Conservation (phyloP, 1,140 invertebrate species). For the Anastrepha ludens region DNA sequence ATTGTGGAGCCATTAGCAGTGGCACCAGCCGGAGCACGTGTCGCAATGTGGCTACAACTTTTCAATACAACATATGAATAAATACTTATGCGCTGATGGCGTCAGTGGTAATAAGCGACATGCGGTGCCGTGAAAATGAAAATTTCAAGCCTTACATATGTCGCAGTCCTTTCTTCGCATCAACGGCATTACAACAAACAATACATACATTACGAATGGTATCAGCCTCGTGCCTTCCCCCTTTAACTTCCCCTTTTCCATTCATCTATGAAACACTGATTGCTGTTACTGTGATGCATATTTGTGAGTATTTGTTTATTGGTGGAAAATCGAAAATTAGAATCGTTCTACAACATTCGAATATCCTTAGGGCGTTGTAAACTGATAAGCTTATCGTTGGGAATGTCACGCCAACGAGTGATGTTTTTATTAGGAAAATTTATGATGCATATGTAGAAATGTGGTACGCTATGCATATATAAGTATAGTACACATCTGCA, state of each 20-base stretch:
- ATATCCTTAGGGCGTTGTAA: slow-evolving; percentile 42
- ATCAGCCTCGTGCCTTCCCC: not conserved
- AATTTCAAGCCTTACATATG: slow-evolving; percentile 52
- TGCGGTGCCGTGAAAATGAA: slow-evolving; percentile 50
- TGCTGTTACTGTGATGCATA: not conserved
- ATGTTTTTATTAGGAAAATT: slow-evolving; percentile 42
- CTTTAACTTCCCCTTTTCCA: not conserved
- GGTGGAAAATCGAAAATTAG: slow-evolving; percentile 21
- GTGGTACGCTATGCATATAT: too few species aligned
- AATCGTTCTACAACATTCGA: not conserved
- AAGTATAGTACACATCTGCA: too few species aligned
- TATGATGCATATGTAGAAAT: not conserved
- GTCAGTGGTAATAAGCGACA: not conserved
- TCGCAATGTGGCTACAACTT: slow-evolving; percentile 20
- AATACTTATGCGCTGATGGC: not conserved
- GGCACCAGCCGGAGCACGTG: slow-evolving; percentile 43
- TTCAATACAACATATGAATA: slow-evolving; percentile 4
- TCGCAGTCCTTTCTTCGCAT: slow-evolving; percentile 21
- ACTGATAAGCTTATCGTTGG: slow-evolving; percentile 45
- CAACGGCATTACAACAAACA: not conserved
- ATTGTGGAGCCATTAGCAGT: slow-evolving; percentile 70
- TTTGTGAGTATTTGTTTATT: not conserved
- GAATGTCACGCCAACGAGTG: slow-evolving; percentile 25
- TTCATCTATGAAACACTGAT: not conserved
- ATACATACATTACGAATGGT: not conserved